Percentiles rank a stretch among this genome's conserved stretches.
phyloP scores from a whole-genome alignment of 2,113 vertebrate species.

The Epinephelus moara region DNA sequence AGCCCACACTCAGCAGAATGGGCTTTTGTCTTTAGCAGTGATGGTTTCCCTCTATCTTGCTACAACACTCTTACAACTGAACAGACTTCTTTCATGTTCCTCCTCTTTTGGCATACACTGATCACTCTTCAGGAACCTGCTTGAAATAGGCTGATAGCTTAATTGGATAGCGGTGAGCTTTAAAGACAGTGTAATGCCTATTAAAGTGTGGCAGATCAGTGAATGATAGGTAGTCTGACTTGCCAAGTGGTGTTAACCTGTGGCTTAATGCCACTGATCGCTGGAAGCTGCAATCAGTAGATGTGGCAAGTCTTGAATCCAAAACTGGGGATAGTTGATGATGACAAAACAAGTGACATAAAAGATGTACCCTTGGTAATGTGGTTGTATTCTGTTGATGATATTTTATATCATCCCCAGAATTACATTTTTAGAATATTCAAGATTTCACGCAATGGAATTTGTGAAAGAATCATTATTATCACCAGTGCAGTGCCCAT shows the following conservation, averaged over 20 bases:
- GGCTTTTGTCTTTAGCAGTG: constrained; percentile 45
- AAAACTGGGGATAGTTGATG: background rate
- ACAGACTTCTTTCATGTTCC: constrained; percentile 6
- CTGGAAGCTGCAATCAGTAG: background rate
- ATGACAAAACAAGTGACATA: background rate
- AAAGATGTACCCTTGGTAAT: background rate
- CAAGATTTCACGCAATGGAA: background rate
- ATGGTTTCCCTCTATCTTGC: background rate
- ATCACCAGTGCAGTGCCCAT: background rate
- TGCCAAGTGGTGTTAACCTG: background rate
- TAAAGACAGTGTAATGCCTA: constrained; percentile 45
- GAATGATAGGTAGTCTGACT: constrained; percentile 25
- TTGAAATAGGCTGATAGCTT: constrained; percentile 20
- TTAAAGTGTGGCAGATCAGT: constrained; percentile 50
- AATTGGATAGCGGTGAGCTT: constrained; percentile 47
- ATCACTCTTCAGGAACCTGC: constrained; percentile 7
- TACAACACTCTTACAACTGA: background rate
- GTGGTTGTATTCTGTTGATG: background rate
- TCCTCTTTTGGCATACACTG: background rate
- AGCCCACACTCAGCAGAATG: constrained; percentile 17
- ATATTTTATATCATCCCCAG: background rate
- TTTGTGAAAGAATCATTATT: background rate
- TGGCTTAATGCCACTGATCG: background rate
- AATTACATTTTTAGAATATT: background rate
- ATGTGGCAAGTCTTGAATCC: background rate